phyloP scores from a whole-genome alignment of 2,113 vertebrate genomes.

The Nyctereutes procyonoides region DNA sequence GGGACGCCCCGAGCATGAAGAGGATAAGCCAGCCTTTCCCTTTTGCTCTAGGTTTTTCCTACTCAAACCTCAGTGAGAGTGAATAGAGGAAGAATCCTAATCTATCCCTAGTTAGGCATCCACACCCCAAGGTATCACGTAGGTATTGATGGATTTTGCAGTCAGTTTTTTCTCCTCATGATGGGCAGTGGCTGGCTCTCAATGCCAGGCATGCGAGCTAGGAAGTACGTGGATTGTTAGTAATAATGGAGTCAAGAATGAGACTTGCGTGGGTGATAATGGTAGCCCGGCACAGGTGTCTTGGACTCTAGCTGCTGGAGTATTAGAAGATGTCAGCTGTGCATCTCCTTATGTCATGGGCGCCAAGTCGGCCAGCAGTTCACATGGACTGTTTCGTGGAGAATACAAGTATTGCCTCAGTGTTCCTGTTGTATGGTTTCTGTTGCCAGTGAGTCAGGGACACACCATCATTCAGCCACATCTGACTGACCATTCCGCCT shows the following conservation, averaged over 20 bases:
- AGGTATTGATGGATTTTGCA: rapidly evolving
- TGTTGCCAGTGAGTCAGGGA: not conserved
- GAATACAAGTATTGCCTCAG: rapidly evolving
- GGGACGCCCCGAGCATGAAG: rapidly evolving
- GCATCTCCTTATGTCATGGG: rapidly evolving
- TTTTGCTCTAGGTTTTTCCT: not conserved
- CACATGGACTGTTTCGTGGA: rapidly evolving
- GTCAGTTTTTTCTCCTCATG: not conserved
- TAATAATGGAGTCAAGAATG: no score
- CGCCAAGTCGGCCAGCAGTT: no score
- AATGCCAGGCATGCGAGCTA: rapidly evolving
- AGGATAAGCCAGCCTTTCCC: not conserved
- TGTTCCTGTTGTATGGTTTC: rapidly evolving
- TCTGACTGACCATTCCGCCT: not conserved
- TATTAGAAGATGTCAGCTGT: rapidly evolving
- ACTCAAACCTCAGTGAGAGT: not conserved
- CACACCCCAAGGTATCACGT: rapidly evolving
- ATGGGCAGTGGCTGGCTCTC: not conserved
- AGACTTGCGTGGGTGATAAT: rapidly evolving
- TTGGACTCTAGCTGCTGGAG: not conserved
- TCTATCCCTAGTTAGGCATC: rapidly evolving
- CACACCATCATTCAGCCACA: rapidly evolving
- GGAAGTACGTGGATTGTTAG: rapidly evolving
- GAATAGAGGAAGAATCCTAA: not conserved
- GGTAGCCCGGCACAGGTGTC: rapidly evolving